Evolutionary conservation across 2,797 vertebrate species (phyloP).

Genomic region (Sebastes iracundus): DNA sequence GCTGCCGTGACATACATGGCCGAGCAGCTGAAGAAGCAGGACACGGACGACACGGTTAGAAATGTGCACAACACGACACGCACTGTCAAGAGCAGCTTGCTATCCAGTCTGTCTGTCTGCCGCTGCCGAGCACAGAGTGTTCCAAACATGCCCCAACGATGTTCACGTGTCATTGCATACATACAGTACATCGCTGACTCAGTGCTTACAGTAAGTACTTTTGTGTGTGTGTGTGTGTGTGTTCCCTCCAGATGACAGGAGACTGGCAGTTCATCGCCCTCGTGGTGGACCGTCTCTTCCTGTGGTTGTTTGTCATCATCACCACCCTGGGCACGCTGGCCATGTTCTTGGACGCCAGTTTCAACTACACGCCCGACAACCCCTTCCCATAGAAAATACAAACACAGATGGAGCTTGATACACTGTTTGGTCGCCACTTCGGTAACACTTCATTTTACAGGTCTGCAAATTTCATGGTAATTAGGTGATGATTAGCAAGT

Average conservation of each 20-base stretch:
- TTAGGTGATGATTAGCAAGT: too few species aligned
- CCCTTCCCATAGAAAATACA: constrained; percentile 76
- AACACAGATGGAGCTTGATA: neutral
- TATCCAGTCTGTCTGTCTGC: neutral
- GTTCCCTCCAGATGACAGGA: constrained; percentile 78
- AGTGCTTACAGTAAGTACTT: constrained; percentile 11
- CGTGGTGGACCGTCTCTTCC: constrained; percentile 85
- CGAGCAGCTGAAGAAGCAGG: constrained; percentile 86
- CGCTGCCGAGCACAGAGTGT: constrained; percentile 6
- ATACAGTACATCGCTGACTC: constrained; percentile 43
- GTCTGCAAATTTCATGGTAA: too few species aligned
- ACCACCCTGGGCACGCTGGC: constrained; percentile 84
- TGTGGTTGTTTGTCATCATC: constrained; percentile 86
- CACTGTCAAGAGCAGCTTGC: constrained; percentile 10
- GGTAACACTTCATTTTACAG: too few species aligned
- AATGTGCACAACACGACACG: neutral
- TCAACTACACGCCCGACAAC: constrained; percentile 84
- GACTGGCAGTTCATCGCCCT: constrained; percentile 87
- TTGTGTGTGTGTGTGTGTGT: constrained; percentile 16
- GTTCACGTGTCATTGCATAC: constrained; percentile 41
- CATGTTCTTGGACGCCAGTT: constrained; percentile 87
- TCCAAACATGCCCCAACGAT: constrained; percentile 30
- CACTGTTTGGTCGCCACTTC: neutral
- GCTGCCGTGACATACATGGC: constrained; percentile 83
- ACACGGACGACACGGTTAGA: constrained; percentile 81